These are phyloP conservation scores for Hydrophis major DNA, from an alignment of 2,797 vertebrate species.

Conservation along the genomic window DNA sequence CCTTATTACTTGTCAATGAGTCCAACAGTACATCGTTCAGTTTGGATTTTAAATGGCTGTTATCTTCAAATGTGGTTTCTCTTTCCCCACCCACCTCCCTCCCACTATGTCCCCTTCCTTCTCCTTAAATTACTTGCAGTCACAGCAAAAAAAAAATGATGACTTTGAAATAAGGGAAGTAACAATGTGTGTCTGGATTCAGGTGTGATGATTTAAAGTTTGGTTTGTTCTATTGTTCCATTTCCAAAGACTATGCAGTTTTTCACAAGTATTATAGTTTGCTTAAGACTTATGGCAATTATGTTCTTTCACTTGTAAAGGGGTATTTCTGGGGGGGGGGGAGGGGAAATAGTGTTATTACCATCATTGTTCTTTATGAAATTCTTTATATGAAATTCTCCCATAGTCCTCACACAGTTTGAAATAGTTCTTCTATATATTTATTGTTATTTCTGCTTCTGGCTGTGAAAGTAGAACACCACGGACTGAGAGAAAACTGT, in stretches of 20 bases:
- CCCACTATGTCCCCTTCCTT: neutral
- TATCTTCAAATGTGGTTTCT: conserved; percentile 30
- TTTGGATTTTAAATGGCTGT: conserved; percentile 32
- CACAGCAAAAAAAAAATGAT: conserved; percentile 49
- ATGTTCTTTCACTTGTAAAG: conserved; percentile 29
- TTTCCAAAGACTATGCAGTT: conserved; percentile 49
- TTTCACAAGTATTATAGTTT: conserved; percentile 54
- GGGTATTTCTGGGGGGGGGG: conserved; percentile 45
- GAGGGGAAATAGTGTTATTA: conserved; percentile 44
- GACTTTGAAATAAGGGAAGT: conserved; percentile 61
- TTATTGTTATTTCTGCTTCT: neutral
- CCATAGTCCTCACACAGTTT: neutral
- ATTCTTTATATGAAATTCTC: neutral
- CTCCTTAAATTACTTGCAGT: conserved; percentile 23
- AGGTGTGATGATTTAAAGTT: conserved; percentile 64
- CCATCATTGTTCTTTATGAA: conserved; percentile 1
- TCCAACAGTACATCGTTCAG: neutral
- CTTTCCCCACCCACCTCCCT: neutral
- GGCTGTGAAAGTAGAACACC: neutral
- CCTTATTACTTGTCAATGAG: conserved; percentile 23
- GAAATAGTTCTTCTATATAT: neutral
- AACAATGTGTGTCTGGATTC: conserved; percentile 59
- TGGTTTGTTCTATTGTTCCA: conserved; percentile 60
- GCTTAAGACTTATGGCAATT: conserved; percentile 54
- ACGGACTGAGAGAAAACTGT: neutral